Evolutionary conservation across 2,888 invertebrate genomes (phyloP).

Genomic region (Orchesella flavescens): DNA sequence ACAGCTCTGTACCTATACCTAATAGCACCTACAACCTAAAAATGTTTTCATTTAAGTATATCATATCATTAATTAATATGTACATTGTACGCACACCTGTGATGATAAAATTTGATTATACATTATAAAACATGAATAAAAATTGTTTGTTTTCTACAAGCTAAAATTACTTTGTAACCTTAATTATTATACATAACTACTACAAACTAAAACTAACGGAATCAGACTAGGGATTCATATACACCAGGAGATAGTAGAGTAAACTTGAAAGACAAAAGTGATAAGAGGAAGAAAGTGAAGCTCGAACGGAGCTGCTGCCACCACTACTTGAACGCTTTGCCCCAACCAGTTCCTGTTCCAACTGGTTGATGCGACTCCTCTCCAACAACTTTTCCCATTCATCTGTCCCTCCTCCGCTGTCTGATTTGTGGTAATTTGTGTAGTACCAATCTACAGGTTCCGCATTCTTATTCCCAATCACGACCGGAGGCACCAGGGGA

Average conservation of each 20-base stretch:
- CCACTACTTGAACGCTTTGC: slow-evolving; percentile 57
- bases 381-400: slow-evolving; percentile 70
- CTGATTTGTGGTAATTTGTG: slow-evolving; percentile 83
- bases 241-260: slow-evolving; percentile 56
- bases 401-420: slow-evolving; percentile 59
- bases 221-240: slow-evolving; percentile 53
- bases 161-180: slow-evolving; percentile 5
- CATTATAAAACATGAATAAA: background rate
- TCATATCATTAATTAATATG: too few species aligned
- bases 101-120: background rate
- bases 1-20: background rate
- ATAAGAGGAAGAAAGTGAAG: slow-evolving; percentile 45
- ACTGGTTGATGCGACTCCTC: slow-evolving; percentile 57
- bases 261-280: slow-evolving; percentile 59
- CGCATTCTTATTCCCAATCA: slow-evolving; percentile 67
- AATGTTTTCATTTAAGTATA: background rate
- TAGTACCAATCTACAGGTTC: slow-evolving; percentile 82
- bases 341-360: slow-evolving; percentile 53
- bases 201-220: too few species aligned
- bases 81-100: background rate
- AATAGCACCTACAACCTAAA: background rate
- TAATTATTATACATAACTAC: background rate
- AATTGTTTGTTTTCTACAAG: background rate
- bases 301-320: slow-evolving; percentile 13
- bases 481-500: slow-evolving; percentile 69